These are phyloP conservation scores for Etia nguti DNA, from an alignment of 2,113 vertebrate genomes.

Conservation along the genomic window DNA sequence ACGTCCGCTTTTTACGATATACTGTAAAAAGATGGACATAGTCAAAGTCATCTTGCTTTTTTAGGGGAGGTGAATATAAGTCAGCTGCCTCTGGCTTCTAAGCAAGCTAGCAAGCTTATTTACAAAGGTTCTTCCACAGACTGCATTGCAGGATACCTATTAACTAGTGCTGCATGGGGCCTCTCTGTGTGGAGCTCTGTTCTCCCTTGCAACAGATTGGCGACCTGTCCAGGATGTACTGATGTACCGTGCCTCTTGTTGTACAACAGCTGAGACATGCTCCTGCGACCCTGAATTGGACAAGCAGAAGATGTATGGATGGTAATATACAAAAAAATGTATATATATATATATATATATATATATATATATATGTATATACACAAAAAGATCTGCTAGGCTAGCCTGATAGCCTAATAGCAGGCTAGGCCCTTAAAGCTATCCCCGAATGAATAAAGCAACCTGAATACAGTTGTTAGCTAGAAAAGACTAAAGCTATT, in stretches of 20 bases:
- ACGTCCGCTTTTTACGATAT: not conserved
- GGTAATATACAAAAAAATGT: not conserved
- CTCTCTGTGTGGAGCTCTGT: not conserved
- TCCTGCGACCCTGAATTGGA: not conserved
- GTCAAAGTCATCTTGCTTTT: not conserved
- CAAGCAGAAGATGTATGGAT: not conserved
- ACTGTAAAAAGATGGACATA: not conserved
- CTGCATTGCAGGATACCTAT: not conserved
- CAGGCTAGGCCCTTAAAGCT: not conserved
- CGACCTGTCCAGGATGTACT: not conserved
- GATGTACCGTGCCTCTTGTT: not conserved
- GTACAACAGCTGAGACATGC: not conserved
- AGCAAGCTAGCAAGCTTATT: not conserved
- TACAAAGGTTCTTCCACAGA: not conserved
- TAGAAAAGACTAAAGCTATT: not conserved
- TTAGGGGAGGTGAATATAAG: not conserved
- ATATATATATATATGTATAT: fast-evolving
- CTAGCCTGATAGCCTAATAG: not conserved
- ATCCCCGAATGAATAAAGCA: not conserved
- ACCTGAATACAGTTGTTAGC: not conserved
- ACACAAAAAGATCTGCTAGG: not conserved
- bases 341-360: not conserved
- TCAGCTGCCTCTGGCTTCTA: not conserved
- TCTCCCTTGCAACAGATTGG: not conserved
- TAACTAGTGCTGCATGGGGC: not conserved